phyloP scores from a whole-genome alignment of 1,140 invertebrate species.

The Harpegnathos saltator region DNA sequence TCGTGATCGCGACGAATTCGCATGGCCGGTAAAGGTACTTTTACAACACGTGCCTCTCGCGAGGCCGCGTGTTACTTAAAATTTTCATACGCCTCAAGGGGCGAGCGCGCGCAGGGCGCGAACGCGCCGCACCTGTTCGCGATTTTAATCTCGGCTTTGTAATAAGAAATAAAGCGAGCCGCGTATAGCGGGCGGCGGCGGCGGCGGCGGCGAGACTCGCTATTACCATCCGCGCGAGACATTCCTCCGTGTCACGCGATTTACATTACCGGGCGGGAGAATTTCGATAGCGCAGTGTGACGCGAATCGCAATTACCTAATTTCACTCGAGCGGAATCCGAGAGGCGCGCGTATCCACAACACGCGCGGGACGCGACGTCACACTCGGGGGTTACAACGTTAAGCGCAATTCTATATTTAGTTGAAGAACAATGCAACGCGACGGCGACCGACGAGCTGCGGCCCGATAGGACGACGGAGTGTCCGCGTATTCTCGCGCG shows the following conservation, averaged over 20 bases:
- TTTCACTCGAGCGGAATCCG: constrained; percentile 27
- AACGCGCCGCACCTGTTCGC: background rate
- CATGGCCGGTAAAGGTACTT: constrained; percentile 24
- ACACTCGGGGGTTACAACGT: constrained; percentile 1
- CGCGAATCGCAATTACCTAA: constrained; percentile 47
- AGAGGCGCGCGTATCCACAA: constrained; percentile 22
- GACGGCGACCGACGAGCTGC: background rate
- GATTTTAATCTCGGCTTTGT: constrained; percentile 70
- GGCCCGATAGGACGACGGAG: background rate
- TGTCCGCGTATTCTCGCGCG: background rate
- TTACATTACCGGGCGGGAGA: constrained; percentile 62
- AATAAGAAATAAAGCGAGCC: constrained; percentile 72
- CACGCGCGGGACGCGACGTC: background rate
- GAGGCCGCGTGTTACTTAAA: constrained; percentile 60
- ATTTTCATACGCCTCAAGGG: constrained; percentile 63
- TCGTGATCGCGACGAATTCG: constrained; percentile 18
- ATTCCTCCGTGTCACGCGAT: constrained; percentile 68
- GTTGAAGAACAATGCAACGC: background rate
- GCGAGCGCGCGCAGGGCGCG: constrained; percentile 11
- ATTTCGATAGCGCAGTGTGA: constrained; percentile 45
- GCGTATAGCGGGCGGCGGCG: constrained; percentile 3
- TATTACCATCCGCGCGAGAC: constrained; percentile 63
- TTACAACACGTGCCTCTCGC: constrained; percentile 34
- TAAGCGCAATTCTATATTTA: constrained; percentile 17
- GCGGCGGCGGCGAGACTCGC: background rate